These are phyloP conservation scores for Protosalanx chinensis DNA, from an alignment of 2,797 vertebrate species.

Conservation along the genomic window DNA sequence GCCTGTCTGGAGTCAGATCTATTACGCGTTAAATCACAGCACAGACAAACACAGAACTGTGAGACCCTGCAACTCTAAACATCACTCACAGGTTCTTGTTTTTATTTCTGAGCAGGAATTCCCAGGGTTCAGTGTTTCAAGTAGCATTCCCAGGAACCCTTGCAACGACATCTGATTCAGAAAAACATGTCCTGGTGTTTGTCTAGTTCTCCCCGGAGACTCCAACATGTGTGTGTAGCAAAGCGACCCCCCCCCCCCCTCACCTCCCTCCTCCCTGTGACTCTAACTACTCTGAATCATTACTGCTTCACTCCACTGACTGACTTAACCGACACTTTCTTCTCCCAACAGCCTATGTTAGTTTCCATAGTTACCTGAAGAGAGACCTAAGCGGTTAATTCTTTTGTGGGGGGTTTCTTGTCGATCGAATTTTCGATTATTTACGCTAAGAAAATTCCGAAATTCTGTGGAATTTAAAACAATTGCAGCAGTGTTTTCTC, in stretches of 20 bases:
- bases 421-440: conserved; percentile 27
- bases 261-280: conserved; percentile 46
- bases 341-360: conserved; percentile 46
- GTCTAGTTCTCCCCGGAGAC: conserved; percentile 62
- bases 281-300: conserved; percentile 50
- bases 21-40: conserved; percentile 32
- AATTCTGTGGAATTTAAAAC: conserved; percentile 69
- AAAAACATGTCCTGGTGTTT: conserved; percentile 66
- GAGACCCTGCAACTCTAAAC: conserved; percentile 24
- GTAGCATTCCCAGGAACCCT: conserved; percentile 58
- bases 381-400: conserved; percentile 30
- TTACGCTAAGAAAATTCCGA: conserved; percentile 47
- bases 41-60: conserved; percentile 43
- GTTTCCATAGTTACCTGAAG: conserved; percentile 59
- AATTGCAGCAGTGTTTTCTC: conserved; percentile 83
- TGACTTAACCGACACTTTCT: conserved; percentile 39
- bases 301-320: conserved; percentile 48
- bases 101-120: conserved; percentile 36
- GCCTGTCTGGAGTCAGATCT: conserved; percentile 18
- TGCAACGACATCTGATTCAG: conserved; percentile 56
- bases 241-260: conserved; percentile 46
- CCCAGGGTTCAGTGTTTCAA: conserved; percentile 30
- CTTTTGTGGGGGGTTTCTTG: conserved; percentile 33
- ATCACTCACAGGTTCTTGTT: background rate
- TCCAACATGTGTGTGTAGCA: conserved; percentile 56